These are phyloP conservation scores for Scaptomyza hsui DNA, from an alignment of 1,140 invertebrate species.

Conservation along the genomic window DNA sequence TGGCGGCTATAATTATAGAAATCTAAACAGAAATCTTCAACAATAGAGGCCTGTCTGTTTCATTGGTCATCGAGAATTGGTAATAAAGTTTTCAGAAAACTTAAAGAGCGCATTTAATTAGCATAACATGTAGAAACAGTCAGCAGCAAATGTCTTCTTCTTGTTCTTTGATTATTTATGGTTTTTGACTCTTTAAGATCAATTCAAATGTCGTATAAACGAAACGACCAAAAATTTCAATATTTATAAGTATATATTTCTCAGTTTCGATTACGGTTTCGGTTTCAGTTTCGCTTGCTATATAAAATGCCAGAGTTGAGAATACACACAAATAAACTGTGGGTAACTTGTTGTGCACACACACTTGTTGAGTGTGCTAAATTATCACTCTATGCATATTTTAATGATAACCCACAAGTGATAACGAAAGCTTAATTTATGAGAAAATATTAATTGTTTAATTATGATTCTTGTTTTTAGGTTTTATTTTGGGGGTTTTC, in stretches of 20 bases:
- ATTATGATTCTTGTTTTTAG: too few species aligned
- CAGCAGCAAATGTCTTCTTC: conserved; percentile 42
- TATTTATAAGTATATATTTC: conserved; percentile 69
- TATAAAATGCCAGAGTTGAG: conserved; percentile 73
- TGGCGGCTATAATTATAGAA: conserved; percentile 11
- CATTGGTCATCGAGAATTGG: conserved; percentile 37
- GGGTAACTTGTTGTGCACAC: conserved; percentile 26
- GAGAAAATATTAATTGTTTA: too few species aligned
- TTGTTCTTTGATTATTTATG: conserved; percentile 62
- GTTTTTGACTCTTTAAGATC: conserved; percentile 55
- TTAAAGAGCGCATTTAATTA: conserved; percentile 48
- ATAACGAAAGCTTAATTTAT: not conserved
- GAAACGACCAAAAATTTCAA: conserved; percentile 54
- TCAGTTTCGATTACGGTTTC: conserved; percentile 7
- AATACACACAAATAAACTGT: not conserved
- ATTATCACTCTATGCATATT: conserved; percentile 8
- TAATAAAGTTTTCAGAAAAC: conserved; percentile 62
- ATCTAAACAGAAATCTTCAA: conserved; percentile 20
- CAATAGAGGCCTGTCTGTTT: conserved; percentile 23
- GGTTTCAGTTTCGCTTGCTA: conserved; percentile 7
- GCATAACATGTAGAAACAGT: conserved; percentile 62
- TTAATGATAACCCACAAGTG: conserved; percentile 1
- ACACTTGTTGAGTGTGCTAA: not conserved
- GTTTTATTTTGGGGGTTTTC: not conserved
- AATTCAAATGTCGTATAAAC: conserved; percentile 31